These are phyloP conservation scores for Ips typographus DNA, from an alignment of 1,140 invertebrate species.

Conservation along the genomic window DNA sequence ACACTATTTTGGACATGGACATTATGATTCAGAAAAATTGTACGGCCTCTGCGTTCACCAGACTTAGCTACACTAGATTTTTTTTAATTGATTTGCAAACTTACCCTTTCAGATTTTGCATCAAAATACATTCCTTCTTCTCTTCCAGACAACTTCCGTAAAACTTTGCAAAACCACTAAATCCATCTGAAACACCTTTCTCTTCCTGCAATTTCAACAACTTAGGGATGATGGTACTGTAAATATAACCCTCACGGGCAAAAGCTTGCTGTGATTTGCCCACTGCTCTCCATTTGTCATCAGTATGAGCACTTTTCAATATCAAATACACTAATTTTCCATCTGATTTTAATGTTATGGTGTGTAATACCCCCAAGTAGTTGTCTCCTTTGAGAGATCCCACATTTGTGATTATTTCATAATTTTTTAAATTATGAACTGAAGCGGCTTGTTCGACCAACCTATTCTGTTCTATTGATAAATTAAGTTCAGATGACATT, in stretches of 20 bases:
- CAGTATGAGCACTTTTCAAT: conserved; percentile 36
- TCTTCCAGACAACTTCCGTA: conserved; percentile 48
- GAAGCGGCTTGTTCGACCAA: conserved; percentile 28
- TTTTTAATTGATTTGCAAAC: not conserved
- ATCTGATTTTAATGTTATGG: conserved; percentile 23
- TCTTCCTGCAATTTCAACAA: conserved; percentile 35
- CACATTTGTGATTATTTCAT: conserved; percentile 20
- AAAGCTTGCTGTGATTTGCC: conserved; percentile 36
- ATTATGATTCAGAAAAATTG: no score
- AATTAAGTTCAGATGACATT: conserved; percentile 2
- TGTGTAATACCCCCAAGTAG: conserved; percentile 39
- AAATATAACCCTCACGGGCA: conserved; percentile 39
- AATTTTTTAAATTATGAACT: conserved; percentile 30
- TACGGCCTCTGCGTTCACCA: no score
- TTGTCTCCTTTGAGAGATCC: conserved; percentile 41
- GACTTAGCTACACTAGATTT: no score
- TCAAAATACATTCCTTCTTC: conserved; percentile 55
- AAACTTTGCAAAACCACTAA: conserved; percentile 46
- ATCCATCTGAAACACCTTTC: conserved; percentile 32
- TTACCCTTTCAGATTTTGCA: conserved; percentile 56
- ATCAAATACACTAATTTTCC: conserved; percentile 32
- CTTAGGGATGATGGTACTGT: conserved; percentile 31
- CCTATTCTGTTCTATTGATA: conserved; percentile 21
- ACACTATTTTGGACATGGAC: no score
- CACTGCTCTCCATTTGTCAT: conserved; percentile 28